A percentile compares a stretch with the other conserved stretches of the same genome.
These are phyloP conservation scores for Daptonema setosum DNA, from an alignment of 2,888 invertebrate genomes.

Conservation along the genomic window DNA sequence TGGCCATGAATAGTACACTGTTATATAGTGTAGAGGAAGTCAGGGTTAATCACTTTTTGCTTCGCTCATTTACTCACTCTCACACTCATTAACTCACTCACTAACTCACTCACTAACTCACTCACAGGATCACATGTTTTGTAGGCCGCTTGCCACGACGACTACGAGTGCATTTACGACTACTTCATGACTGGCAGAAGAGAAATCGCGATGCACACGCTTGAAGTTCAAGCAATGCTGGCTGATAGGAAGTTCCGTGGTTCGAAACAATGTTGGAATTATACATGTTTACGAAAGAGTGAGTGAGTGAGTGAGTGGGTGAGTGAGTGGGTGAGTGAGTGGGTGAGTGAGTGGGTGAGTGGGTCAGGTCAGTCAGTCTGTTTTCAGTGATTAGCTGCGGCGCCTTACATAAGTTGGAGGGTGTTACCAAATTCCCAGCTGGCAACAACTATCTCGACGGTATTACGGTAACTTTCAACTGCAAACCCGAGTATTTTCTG, in stretches of 20 bases:
- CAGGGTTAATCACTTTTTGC: too few species aligned
- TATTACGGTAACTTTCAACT: constrained; percentile 17
- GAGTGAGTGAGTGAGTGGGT: too few species aligned
- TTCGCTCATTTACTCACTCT: too few species aligned
- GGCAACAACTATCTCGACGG: constrained; percentile 19
- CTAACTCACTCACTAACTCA: too few species aligned
- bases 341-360: too few species aligned
- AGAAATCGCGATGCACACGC: constrained; percentile 15
- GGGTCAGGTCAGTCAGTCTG: not conserved
- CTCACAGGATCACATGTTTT: too few species aligned
- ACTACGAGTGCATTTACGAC: constrained; percentile 15
- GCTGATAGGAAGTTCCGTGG: constrained; percentile 1
- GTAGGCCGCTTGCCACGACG: constrained; percentile 12
- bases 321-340: too few species aligned
- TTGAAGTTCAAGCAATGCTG: constrained; percentile 9
- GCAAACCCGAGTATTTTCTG: constrained; percentile 18
- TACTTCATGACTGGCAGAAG: constrained; percentile 15
- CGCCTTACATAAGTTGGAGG: constrained; percentile 14
- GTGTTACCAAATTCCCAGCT: constrained; percentile 17
- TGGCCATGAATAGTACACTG: too few species aligned
- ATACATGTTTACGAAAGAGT: too few species aligned
- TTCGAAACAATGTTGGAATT: not conserved
- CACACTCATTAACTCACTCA: too few species aligned
- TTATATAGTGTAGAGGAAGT: too few species aligned
- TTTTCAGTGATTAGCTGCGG: constrained; percentile 14